phyloP scores from a whole-genome alignment of 2,113 vertebrate genomes.

The Glaucomys volans region DNA sequence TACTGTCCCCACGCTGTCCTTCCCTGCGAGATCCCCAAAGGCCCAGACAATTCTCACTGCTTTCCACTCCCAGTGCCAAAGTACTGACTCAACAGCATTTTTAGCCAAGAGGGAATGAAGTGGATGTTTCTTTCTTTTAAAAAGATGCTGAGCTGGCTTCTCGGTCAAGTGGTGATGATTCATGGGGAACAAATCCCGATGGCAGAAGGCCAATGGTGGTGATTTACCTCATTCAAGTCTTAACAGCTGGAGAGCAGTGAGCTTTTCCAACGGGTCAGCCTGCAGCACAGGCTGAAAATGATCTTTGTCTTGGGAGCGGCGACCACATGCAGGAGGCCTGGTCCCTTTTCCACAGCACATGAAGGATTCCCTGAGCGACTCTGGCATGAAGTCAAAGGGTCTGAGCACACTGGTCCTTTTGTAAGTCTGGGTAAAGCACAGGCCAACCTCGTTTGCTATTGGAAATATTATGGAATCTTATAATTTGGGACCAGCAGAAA shows the following conservation, averaged over 20 bases:
- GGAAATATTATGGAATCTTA: not conserved
- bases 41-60: not conserved
- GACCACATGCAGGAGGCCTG: not conserved
- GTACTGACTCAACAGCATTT: constrained; percentile 57
- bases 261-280: not conserved
- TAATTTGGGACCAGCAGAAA: not conserved
- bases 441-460: not conserved
- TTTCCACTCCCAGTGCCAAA: constrained; percentile 36
- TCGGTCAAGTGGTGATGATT: constrained; percentile 46
- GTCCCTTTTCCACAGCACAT: not conserved
- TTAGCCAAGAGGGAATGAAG: not conserved
- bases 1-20: not conserved
- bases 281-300: not conserved
- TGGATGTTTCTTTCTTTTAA: not conserved
- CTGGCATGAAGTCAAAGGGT: not conserved
- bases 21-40: not conserved
- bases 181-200: constrained; percentile 24
- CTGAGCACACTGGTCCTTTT: not conserved
- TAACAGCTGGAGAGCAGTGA: constrained; percentile 41
- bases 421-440: not conserved
- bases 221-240: constrained; percentile 52
- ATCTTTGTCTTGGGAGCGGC: constrained; percentile 36
- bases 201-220: not conserved
- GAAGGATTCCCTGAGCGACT: not conserved
- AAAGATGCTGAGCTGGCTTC: constrained; percentile 74